Conservation (phyloP, 2,113 vertebrate species). For the Eira barbara region DNA sequence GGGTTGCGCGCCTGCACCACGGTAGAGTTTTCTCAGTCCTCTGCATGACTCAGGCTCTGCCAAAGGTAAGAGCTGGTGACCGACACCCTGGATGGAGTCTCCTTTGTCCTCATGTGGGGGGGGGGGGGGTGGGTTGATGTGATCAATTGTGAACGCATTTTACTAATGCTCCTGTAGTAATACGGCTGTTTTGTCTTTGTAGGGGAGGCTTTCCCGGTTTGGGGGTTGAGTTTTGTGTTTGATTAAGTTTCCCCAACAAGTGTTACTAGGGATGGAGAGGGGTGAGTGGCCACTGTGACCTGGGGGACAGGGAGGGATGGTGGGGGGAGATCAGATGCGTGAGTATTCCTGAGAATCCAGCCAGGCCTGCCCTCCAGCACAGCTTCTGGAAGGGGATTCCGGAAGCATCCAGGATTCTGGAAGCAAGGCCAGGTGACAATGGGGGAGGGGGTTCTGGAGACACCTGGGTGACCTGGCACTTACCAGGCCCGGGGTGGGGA, state of each 20-base stretch:
- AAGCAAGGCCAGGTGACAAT: neutral
- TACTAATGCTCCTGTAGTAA: too few species aligned
- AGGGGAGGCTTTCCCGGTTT: neutral
- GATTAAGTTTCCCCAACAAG: neutral
- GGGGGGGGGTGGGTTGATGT: neutral
- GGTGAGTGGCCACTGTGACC: neutral
- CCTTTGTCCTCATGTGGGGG: neutral
- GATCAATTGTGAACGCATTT: neutral
- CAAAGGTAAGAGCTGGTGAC: neutral
- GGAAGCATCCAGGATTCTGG: neutral
- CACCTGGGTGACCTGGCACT: neutral
- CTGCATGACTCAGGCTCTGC: neutral
- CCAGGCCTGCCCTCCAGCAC: neutral
- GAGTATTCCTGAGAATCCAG: too few species aligned
- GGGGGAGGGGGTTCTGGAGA: too few species aligned
- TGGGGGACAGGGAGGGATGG: neutral
- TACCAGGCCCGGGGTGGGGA: accelerated
- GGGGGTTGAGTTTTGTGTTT: neutral
- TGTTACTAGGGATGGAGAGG: neutral
- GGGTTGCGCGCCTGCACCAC: too few species aligned
- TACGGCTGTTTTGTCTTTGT: too few species aligned
- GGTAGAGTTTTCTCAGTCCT: accelerated
- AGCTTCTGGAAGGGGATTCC: neutral
- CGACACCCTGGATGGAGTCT: accelerated
- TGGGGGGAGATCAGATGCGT: accelerated